Percentiles rank a stretch among this genome's conserved stretches.
Conservation (phyloP, 2,113 vertebrate species). For the Dinomys branickii region DNA sequence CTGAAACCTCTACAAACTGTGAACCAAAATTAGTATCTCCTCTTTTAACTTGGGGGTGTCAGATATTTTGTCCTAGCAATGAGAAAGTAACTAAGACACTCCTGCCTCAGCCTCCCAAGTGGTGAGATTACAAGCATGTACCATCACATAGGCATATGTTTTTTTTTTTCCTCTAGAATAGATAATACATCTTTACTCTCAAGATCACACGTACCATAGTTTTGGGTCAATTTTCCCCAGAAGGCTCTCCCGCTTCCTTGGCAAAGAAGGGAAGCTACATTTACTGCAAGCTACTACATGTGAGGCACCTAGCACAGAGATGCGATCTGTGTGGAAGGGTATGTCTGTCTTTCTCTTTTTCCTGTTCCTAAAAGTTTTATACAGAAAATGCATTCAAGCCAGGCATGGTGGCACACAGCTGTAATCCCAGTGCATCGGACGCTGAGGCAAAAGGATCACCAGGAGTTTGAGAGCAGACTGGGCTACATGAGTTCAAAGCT, state of each 20-base stretch:
- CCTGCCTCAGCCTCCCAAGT: neutral
- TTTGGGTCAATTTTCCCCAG: neutral
- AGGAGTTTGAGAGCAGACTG: neutral
- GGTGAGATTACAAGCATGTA: neutral
- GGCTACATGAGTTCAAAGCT: neutral
- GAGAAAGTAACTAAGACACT: neutral
- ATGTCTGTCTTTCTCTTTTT: neutral
- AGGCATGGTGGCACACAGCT: neutral
- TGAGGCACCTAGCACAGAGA: neutral
- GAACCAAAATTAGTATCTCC: neutral
- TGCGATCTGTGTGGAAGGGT: neutral
- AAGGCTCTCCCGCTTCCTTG: conserved; percentile 5
- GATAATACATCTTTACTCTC: neutral
- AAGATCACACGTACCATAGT: neutral
- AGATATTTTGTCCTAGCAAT: neutral
- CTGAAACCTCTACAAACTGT: neutral
- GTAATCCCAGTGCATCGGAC: neutral
- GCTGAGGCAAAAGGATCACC: neutral
- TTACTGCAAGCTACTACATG: neutral
- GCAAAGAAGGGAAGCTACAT: conserved; percentile 1
- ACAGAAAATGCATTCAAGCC: neutral
- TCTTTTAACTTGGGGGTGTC: neutral
- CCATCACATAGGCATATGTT: neutral
- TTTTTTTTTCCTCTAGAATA: conserved; percentile 10
- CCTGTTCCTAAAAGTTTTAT: neutral